Evolutionary conservation across 2,888 invertebrate genomes (phyloP).

Genomic region (Papilio protenor): DNA sequence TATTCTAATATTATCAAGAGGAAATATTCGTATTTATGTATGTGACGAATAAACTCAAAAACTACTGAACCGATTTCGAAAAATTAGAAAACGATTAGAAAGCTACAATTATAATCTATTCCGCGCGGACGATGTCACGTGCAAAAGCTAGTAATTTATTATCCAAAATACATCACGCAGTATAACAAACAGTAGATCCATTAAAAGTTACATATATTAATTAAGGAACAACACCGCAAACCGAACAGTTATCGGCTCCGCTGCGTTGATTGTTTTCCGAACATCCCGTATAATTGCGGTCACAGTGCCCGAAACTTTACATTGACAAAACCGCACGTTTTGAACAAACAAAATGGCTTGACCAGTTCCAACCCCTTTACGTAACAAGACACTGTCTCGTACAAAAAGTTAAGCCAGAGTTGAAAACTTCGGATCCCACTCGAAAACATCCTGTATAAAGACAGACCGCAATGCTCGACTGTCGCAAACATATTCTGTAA

Average conservation of each 20-base stretch:
- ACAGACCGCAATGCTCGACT: constrained; percentile 31
- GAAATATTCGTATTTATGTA: too few species aligned
- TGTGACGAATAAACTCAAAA: too few species aligned
- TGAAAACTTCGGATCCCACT: constrained; percentile 44
- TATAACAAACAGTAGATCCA: constrained; percentile 18
- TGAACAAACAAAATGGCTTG: constrained; percentile 39
- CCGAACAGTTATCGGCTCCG: constrained; percentile 55
- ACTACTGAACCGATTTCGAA: too few species aligned
- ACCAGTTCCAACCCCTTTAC: constrained; percentile 25
- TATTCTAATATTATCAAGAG: too few species aligned
- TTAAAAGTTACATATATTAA: constrained; percentile 39
- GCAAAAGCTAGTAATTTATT: background rate
- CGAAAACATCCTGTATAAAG: constrained; percentile 44
- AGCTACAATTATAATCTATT: too few species aligned
- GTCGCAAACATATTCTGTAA: constrained; percentile 49
- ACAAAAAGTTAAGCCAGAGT: constrained; percentile 23
- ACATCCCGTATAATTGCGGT: constrained; percentile 65
- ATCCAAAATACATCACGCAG: background rate
- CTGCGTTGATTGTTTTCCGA: constrained; percentile 70
- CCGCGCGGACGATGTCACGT: too few species aligned
- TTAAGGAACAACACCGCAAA: constrained; percentile 49
- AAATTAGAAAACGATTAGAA: too few species aligned
- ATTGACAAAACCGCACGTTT: constrained; percentile 46
- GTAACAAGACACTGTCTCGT: constrained; percentile 22
- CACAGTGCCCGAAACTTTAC: constrained; percentile 51